Evolutionary conservation across 37 sponge, comb jelly and placozoan species (phyloP).

Genomic region (Oscarella lobularis): DNA sequence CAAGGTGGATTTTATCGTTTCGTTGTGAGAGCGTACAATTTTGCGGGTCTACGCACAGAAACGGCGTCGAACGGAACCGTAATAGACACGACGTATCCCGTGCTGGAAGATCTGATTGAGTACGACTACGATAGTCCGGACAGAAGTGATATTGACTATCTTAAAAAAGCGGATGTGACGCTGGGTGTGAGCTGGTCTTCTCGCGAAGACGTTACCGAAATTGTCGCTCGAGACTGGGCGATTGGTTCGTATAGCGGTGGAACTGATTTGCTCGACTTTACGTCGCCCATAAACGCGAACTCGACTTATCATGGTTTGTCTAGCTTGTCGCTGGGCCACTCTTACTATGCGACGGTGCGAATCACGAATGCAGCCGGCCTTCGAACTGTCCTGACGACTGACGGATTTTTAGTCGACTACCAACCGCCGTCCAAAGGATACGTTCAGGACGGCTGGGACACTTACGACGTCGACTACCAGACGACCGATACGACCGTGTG

Average conservation of each 20-base stretch:
- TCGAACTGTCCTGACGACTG: not conserved
- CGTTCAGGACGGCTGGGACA: constrained; percentile 7
- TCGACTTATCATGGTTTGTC: constrained; percentile 30
- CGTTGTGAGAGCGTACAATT: not conserved
- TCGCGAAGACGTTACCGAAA: constrained; percentile 48
- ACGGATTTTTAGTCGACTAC: not conserved
- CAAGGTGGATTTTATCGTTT: not conserved
- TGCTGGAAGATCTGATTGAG: constrained; percentile 12
- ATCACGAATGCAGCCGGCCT: constrained; percentile 59
- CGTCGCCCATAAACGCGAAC: constrained; percentile 3
- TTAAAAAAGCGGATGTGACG: not conserved
- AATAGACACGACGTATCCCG: constrained; percentile 57
- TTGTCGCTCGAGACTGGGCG: constrained; percentile 53
- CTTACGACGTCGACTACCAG: not conserved
- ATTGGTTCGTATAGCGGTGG: constrained; percentile 36
- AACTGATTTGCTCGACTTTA: constrained; percentile 22
- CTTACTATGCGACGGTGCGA: constrained; percentile 49
- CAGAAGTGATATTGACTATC: constrained; percentile 13
- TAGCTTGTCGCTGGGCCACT: not conserved
- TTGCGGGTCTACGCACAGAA: not conserved
- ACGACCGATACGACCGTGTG: not conserved
- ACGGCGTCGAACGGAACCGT: constrained; percentile 36
- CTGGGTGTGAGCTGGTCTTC: constrained; percentile 46
- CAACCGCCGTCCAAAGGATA: not conserved
- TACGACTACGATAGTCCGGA: constrained; percentile 26